phyloP scores from a whole-genome alignment of 1,140 invertebrate species.

The Drosophila lacteicornis region DNA sequence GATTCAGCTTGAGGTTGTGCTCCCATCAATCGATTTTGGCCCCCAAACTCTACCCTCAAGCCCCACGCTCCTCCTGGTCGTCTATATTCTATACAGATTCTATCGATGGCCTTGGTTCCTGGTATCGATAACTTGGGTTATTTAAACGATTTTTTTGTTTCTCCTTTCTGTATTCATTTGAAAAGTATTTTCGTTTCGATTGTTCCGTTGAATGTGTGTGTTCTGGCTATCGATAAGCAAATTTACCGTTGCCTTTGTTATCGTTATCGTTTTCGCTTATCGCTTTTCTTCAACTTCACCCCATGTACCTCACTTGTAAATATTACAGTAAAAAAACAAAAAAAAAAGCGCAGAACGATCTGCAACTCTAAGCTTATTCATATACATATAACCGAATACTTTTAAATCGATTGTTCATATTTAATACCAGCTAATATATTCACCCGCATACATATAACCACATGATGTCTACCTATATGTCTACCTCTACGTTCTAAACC shows the following conservation, averaged over 20 bases:
- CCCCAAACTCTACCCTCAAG: slow-evolving; percentile 5
- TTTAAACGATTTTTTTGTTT: slow-evolving; percentile 18
- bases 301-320: slow-evolving; percentile 30
- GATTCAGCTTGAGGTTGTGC: slow-evolving; percentile 26
- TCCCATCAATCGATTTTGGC: slow-evolving; percentile 24
- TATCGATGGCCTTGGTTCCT: slow-evolving; percentile 15
- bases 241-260: slow-evolving; percentile 25
- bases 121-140: slow-evolving; percentile 30
- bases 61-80: slow-evolving; percentile 13
- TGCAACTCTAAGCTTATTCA: slow-evolving; percentile 23
- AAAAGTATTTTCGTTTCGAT: slow-evolving; percentile 18
- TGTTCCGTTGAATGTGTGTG: slow-evolving; percentile 46
- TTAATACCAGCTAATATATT: slow-evolving; percentile 32
- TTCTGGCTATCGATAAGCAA: slow-evolving; percentile 49
- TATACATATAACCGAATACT: slow-evolving; percentile 36
- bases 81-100: slow-evolving; percentile 11
- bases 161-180: slow-evolving; percentile 1
- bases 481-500: slow-evolving; percentile 14
- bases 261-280: slow-evolving; percentile 31
- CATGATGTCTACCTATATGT: slow-evolving; percentile 24
- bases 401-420: slow-evolving; percentile 27
- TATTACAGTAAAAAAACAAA: slow-evolving; percentile 18
- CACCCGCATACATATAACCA: slow-evolving; percentile 31
- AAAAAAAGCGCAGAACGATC: slow-evolving; percentile 7
- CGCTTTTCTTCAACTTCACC: slow-evolving; percentile 37